Conservation (phyloP, 2,797 vertebrate genomes). For the Otolemur crassicaudatus region DNA sequence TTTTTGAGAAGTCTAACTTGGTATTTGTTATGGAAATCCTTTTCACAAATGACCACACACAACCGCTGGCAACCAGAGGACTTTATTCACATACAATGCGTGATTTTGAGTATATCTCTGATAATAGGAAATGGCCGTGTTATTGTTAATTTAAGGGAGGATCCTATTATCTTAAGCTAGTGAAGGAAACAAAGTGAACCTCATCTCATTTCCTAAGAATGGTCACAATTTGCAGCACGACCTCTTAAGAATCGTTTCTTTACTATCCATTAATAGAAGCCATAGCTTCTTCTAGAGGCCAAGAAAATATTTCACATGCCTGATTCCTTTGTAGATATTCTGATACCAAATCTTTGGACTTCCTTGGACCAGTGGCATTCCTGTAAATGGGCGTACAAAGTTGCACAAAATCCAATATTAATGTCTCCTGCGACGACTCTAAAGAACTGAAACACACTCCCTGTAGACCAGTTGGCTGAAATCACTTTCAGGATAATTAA, state of each 20-base stretch:
- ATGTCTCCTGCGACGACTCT: neutral
- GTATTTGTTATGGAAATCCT: neutral
- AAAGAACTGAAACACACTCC: neutral
- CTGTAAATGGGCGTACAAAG: neutral
- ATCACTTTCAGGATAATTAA: neutral
- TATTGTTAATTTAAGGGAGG: neutral
- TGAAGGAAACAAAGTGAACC: neutral
- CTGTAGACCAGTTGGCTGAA: neutral
- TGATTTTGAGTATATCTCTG: neutral
- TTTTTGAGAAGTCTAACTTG: constrained; percentile 21
- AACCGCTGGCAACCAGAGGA: neutral
- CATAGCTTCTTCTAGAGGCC: neutral
- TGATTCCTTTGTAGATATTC: neutral
- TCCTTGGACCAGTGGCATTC: neutral
- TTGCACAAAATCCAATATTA: neutral
- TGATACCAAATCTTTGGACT: neutral
- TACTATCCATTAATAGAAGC: neutral
- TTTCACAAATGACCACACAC: neutral
- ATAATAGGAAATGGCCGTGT: neutral
- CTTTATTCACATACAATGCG: neutral
- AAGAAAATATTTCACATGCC: neutral
- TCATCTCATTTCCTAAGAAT: constrained; percentile 22
- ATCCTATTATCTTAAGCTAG: neutral
- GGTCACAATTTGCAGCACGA: neutral
- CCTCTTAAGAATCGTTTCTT: neutral